Evolutionary conservation across 2,797 vertebrate species (phyloP), one percentile per base, ranked within the genome.

Genomic region (Apogon talboti): DNA sequence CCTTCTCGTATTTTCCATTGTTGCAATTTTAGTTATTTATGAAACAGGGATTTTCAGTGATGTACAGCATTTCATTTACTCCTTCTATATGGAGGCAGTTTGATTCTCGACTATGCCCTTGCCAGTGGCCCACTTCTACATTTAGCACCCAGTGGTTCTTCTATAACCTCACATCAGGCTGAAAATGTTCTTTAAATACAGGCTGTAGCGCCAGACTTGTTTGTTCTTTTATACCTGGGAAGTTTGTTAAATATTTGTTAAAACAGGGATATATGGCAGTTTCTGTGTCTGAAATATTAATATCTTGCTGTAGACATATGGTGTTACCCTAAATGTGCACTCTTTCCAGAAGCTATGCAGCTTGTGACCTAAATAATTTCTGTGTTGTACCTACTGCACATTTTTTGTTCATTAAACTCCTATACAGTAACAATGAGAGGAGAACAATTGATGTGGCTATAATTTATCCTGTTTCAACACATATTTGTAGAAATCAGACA

Each of bases 121-220:
- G 48, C 41, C 65, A 41, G 58, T 81, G 79, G 49, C 69, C 63
- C 62, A 79, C 65, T 81, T 82, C 57, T 69, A 70, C 60, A 72
- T 58, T 78, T 50, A 62, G 50, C 60, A 81, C 71, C 70, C 64
- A 74, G 38, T 54, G 54, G 74, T 60, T 42, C 56, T 67, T 19
- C 37, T 54, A 11, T 57, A 74, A 24, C 35, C 58, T 71, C 40
- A 61, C 37, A 60, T 59, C 16, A 61, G 54, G 69, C 40, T 65
- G 66, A 47, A 35, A 74, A 58, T 24, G 56, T 58, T 73, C 7
- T 3, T 16, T 49, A 78, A 71, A 62, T 42, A 11, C 54, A 66
- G 47, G 19, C 53, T 66, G 53, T 57, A 55, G 28, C 7, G 50
- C 58, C 15, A 63, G 40, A 16, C 53, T 41, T 38, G 14, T 69